Conservation (phyloP, 2,888 invertebrate species). For the Heliconius aoede region DNA sequence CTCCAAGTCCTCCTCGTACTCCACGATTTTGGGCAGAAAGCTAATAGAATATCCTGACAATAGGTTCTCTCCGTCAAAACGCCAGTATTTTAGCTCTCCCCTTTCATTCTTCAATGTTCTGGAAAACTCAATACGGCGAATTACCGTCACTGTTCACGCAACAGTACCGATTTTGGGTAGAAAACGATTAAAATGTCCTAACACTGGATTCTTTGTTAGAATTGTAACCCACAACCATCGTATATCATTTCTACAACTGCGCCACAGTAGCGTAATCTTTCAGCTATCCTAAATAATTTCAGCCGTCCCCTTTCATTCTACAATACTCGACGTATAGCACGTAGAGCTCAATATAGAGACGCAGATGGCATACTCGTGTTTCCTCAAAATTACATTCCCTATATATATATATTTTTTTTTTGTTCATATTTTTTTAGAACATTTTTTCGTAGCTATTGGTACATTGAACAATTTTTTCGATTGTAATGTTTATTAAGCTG, state of each 20-base stretch:
- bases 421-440: too few species aligned
- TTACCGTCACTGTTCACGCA: neutral
- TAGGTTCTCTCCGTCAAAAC: too few species aligned
- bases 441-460: too few species aligned
- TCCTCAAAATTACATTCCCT: slow-evolving; percentile 37
- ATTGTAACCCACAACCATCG: neutral
- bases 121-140: neutral
- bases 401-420: neutral
- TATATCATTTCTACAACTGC: neutral
- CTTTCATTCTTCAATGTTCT: neutral
- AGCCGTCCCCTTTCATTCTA: slow-evolving; percentile 11
- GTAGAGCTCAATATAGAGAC: slow-evolving; percentile 32
- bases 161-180: neutral
- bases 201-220: neutral
- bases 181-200: neutral
- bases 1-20: too few species aligned
- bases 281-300: neutral
- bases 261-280: neutral
- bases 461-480: too few species aligned
- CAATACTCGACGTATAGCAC: slow-evolving; percentile 24
- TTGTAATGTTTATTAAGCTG: too few species aligned
- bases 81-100: too few species aligned
- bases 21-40: too few species aligned
- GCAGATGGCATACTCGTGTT: slow-evolving; percentile 37
- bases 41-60: too few species aligned